These are phyloP conservation scores for Gobiocypris rarus DNA, from an alignment of 2,113 vertebrate genomes.

Conservation along the genomic window DNA sequence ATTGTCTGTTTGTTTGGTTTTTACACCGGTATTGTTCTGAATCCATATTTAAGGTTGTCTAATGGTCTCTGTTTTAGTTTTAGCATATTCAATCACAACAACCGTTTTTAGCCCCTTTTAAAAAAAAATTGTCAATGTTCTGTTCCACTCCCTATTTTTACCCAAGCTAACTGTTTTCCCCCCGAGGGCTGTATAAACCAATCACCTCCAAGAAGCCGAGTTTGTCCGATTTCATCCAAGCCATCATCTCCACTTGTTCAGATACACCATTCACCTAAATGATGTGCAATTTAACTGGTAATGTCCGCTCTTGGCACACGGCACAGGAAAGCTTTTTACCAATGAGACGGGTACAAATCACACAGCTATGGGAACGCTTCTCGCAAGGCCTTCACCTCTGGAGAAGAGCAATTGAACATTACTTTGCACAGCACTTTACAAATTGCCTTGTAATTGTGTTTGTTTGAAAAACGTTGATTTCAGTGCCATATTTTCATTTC, in stretches of 20 bases:
- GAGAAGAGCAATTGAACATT: conserved; percentile 63
- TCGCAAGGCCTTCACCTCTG: conserved; percentile 59
- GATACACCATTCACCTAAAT: conserved; percentile 54
- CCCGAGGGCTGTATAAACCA: conserved; percentile 45
- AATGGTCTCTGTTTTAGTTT: background rate
- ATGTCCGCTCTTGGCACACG: conserved; percentile 65
- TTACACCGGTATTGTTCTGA: background rate
- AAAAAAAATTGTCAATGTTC: background rate
- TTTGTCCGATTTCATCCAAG: conserved; percentile 53
- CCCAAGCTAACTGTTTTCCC: background rate
- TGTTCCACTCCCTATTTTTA: conserved; percentile 51
- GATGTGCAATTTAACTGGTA: conserved; percentile 61
- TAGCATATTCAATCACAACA: background rate
- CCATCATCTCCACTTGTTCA: conserved; percentile 40
- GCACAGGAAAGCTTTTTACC: conserved; percentile 68
- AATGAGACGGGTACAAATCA: conserved; percentile 61
- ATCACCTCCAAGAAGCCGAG: conserved; percentile 61
- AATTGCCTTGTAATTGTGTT: conserved; percentile 73
- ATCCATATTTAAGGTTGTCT: background rate
- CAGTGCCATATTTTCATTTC: conserved; percentile 58
- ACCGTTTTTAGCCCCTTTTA: background rate
- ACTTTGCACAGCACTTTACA: conserved; percentile 68
- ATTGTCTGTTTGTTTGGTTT: too few relatives aligned
- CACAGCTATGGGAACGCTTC: conserved; percentile 56
- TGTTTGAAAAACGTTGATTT: conserved; percentile 69